Evolutionary conservation across 2,888 invertebrate genomes (phyloP).

Genomic region (Trissoscelio sp.): DNA sequence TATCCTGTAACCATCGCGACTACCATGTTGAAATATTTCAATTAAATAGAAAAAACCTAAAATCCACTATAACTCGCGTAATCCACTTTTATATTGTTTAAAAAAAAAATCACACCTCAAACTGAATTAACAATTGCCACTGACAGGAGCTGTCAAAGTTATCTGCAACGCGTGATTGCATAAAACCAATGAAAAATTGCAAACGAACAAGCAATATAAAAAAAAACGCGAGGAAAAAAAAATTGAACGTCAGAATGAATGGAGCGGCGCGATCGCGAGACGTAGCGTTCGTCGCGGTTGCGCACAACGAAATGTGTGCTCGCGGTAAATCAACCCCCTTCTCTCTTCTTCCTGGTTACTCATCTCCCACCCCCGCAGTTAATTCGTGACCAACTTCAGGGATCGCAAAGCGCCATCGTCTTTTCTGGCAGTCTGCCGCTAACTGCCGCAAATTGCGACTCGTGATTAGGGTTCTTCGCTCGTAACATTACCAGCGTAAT

Average conservation of each 20-base stretch:
- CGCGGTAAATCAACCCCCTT: slow-evolving; percentile 58
- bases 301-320: slow-evolving; percentile 62
- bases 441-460: slow-evolving; percentile 57
- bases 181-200: background rate
- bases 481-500: slow-evolving; percentile 37
- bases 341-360: slow-evolving; percentile 45
- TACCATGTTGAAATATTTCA: slow-evolving; percentile 74
- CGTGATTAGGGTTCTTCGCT: slow-evolving; percentile 43
- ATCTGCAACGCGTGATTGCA: background rate
- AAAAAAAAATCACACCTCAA: background rate
- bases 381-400: slow-evolving; percentile 61
- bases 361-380: slow-evolving; percentile 59
- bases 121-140: background rate
- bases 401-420: slow-evolving; percentile 51
- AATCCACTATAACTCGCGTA: slow-evolving; percentile 13
- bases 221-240: too few species aligned
- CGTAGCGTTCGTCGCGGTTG: slow-evolving; percentile 61
- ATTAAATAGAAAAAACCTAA: background rate
- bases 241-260: slow-evolving; percentile 40
- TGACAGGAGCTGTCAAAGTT: background rate
- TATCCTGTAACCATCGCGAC: slow-evolving; percentile 79
- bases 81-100: slow-evolving; percentile 3
- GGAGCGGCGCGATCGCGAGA: slow-evolving; percentile 36
- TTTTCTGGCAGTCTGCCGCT: slow-evolving; percentile 61
- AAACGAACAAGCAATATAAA: slow-evolving; percentile 6